A percentile compares a stretch with the other conserved stretches of the same genome.
Evolutionary conservation across 2,113 vertebrate species (phyloP).

Genomic region (Maccullochella peelii): DNA sequence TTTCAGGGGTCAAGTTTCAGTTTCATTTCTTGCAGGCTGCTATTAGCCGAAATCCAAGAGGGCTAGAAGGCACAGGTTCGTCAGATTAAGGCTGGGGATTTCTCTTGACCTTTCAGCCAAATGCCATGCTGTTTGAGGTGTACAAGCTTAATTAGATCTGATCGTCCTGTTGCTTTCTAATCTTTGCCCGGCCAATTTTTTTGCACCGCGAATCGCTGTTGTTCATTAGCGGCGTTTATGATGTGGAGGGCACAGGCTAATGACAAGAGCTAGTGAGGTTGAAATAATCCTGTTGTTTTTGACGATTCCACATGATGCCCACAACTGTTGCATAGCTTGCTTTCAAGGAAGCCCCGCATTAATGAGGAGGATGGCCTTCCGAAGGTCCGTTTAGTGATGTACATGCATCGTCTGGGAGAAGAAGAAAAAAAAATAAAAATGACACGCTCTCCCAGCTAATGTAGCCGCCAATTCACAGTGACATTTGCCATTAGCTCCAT

Average conservation of each 20-base stretch:
- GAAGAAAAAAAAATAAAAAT: constrained; percentile 74
- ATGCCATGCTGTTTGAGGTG: constrained; percentile 80
- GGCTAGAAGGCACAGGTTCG: constrained; percentile 72
- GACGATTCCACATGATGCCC: constrained; percentile 59
- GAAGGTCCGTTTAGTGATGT: constrained; percentile 36
- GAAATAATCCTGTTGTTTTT: constrained; percentile 75
- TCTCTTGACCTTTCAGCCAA: constrained; percentile 85
- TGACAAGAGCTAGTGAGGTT: constrained; percentile 66
- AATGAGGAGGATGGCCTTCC: constrained; percentile 80
- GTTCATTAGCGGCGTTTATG: constrained; percentile 83
- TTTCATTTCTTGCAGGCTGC: constrained; percentile 22
- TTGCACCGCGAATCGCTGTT: constrained; percentile 33
- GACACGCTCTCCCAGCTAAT: constrained; percentile 83
- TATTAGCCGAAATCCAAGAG: constrained; percentile 22
- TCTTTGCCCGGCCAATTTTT: constrained; percentile 48
- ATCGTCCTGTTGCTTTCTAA: constrained; percentile 68
- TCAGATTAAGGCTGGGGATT: constrained; percentile 76
- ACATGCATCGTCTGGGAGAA: constrained; percentile 56
- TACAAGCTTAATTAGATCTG: constrained; percentile 77
- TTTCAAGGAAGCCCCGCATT: constrained; percentile 76
- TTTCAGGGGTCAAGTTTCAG: constrained; percentile 30
- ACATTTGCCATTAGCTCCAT: constrained; percentile 91
- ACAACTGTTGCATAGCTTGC: constrained; percentile 63
- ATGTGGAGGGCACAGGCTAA: constrained; percentile 82
- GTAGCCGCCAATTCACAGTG: constrained; percentile 87